Evolutionary conservation across 2,888 invertebrate genomes (phyloP).

Genomic region (Frankliniella fusca): DNA sequence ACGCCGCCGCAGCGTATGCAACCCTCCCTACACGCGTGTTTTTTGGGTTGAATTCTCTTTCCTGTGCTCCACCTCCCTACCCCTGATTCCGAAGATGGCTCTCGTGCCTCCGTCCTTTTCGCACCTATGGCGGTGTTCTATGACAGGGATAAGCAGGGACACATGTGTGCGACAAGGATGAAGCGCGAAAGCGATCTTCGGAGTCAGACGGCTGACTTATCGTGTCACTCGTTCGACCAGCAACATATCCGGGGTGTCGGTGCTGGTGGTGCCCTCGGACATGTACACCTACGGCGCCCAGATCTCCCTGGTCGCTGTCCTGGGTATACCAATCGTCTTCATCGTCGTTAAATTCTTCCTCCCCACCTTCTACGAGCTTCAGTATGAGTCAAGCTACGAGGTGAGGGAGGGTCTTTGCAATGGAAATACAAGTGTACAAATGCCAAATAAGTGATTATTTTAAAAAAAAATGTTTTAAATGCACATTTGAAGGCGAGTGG

Average conservation of each 20-base stretch:
- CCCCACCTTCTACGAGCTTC: slow-evolving; percentile 68
- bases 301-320: slow-evolving; percentile 61
- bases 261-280: slow-evolving; percentile 69
- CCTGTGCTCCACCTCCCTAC: no score
- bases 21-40: background rate
- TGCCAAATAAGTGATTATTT: no score
- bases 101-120: no score
- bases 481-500: no score
- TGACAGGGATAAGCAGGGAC: no score
- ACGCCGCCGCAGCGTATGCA: background rate
- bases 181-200: no score
- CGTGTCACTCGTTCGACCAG: slow-evolving; percentile 48
- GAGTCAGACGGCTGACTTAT: no score
- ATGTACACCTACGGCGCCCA: slow-evolving; percentile 73
- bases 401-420: slow-evolving; percentile 47
- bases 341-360: slow-evolving; percentile 63
- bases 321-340: slow-evolving; percentile 62
- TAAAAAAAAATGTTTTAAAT: no score
- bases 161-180: no score
- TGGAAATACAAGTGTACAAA: background rate
- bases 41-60: no score
- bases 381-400: slow-evolving; percentile 72
- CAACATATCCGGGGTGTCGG: slow-evolving; percentile 69
- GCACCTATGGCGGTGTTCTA: no score
- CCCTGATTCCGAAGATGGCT: no score